Base-by-base conservation (phyloP, 2,113 vertebrate genomes). In the Pandion haliaetus region DNA sequence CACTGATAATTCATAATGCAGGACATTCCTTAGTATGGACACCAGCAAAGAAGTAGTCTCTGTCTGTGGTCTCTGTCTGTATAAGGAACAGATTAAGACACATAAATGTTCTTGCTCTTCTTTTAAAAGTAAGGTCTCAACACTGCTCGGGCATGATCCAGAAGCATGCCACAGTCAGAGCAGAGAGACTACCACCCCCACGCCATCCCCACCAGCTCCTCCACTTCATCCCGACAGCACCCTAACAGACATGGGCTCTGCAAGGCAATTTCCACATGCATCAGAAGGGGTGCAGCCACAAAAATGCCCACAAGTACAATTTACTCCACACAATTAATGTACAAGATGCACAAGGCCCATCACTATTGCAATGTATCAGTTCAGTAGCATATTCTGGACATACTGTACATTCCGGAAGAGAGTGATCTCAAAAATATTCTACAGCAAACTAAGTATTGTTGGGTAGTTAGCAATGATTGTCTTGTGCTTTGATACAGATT, bases 401-500 rank as follows among this genome's bases (percentile, higher is more conserved):
- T 55, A 57, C 81, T 1, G 9, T 55, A 84, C 52, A 32, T 52
- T 50, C 65, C 67, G 10, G 14, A 84, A 19, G 70, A 88, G 55
- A 79, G 21, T 12, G 69, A 88, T 49, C 45, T 62, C 59, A 80
- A 77, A 91, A 83, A 63, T 49, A 90, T 4, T 59, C 49, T n/a
- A 79, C 54, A 82, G 47, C 69, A 87, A 92, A 57, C 61, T 57
- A 26, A 55, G 17, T 47, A 44, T 4, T 40, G 17, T 28, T 40
- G n/a, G 70, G 34, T 89, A 91, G 44, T 79, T 47, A 76, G 76
- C 81, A 91, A 47, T 52, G 57, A 82, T 31, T 91, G 61, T 59
- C 89, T 67, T 93, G 61, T 91, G 81, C 82, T 91, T 87, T 96
- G 81, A 87, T 40, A 84, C 17, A 79, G 32, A 50, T 32, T 54